Conservation (phyloP, 2,113 vertebrate genomes). For the Engystomops pustulosus region DNA sequence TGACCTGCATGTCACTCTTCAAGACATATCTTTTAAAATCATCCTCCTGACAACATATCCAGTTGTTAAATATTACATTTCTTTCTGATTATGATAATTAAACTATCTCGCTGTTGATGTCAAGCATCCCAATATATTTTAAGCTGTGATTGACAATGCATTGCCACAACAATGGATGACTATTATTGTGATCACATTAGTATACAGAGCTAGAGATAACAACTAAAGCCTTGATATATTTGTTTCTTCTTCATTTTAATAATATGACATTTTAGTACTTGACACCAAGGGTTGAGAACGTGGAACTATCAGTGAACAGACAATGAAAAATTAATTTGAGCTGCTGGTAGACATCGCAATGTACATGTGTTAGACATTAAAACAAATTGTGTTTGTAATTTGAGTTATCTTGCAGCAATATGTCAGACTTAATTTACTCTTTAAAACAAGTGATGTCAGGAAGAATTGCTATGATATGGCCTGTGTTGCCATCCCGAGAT, state of each 20-base stretch:
- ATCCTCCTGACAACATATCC: background rate
- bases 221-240: conserved; percentile 3
- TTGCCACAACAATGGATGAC: conserved; percentile 2
- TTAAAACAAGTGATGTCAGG: conserved; percentile 56
- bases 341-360: conserved; percentile 56
- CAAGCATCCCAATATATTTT: background rate
- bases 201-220: conserved; percentile 15
- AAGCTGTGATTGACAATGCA: conserved; percentile 31
- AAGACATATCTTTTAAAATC: background rate
- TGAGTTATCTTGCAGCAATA: conserved; percentile 59
- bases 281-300: background rate
- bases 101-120: conserved; percentile 7
- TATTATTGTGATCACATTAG: conserved; percentile 17
- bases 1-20: background rate
- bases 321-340: conserved; percentile 47
- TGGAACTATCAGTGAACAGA: conserved; percentile 11
- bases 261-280: conserved; percentile 20
- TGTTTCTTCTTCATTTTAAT: conserved; percentile 1
- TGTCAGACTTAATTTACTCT: conserved; percentile 66
- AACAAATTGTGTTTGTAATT: conserved; percentile 61
- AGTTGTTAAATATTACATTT: conserved; percentile 22
- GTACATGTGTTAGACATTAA: conserved; percentile 69
- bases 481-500: background rate
- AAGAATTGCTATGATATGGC: background rate
- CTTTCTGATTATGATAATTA: conserved; percentile 17